These are phyloP conservation scores for Callospermophilus lateralis DNA, from an alignment of 2,113 vertebrate species.

Conservation along the genomic window DNA sequence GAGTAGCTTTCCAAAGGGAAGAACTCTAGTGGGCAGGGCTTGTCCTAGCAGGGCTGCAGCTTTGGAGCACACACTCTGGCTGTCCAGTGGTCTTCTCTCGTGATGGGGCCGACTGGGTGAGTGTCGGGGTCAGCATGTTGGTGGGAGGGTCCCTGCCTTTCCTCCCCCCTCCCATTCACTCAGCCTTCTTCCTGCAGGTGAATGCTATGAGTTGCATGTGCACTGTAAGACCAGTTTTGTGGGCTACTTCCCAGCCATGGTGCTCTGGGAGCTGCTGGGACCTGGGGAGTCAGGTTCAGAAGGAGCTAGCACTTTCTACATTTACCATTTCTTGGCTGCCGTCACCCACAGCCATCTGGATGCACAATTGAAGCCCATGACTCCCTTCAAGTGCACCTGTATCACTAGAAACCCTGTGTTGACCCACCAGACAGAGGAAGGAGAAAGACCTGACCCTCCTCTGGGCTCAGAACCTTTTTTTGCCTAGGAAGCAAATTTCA, in stretches of 20 bases:
- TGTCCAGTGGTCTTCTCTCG: background rate
- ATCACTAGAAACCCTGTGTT: conserved; percentile 59
- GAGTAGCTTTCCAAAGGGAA: conserved; percentile 51
- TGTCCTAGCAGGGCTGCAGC: background rate
- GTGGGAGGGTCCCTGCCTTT: background rate
- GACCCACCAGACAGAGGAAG: conserved; percentile 85
- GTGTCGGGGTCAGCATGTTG: too few species aligned
- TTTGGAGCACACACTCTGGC: background rate
- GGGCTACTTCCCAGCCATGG: conserved; percentile 87
- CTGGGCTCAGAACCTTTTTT: too few species aligned
- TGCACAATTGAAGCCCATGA: conserved; percentile 87
- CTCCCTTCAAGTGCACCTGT: conserved; percentile 87
- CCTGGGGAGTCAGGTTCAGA: conserved; percentile 10
- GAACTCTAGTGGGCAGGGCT: background rate
- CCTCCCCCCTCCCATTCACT: background rate
- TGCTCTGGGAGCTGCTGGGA: conserved; percentile 83
- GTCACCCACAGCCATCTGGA: conserved; percentile 86
- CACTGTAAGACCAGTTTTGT: conserved; percentile 84
- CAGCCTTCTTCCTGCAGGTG: conserved; percentile 82
- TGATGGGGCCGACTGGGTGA: background rate
- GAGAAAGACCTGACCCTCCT: conserved; percentile 87
- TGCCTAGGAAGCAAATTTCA: too few species aligned
- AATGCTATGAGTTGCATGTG: conserved; percentile 87
- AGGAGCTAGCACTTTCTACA: conserved; percentile 87
- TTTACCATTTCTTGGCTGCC: conserved; percentile 90